Base-by-base conservation (phyloP, 2,797 vertebrate species). In the Todus mexicanus region DNA sequence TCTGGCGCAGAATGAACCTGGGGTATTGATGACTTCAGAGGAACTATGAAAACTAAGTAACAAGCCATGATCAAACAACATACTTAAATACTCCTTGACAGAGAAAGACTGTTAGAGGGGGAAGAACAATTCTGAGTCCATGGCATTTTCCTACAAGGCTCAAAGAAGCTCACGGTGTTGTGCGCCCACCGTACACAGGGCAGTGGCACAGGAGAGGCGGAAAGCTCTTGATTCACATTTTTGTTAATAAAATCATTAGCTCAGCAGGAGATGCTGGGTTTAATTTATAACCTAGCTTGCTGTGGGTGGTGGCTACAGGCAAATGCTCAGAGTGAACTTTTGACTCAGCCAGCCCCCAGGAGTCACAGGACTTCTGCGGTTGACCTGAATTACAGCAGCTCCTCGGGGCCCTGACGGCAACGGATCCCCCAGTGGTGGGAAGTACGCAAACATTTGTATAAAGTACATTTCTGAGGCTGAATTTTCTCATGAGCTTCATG, bases 1-100 rank as follows among this genome's bases (percentile, higher is more conserved):
- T 88, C 38, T 78, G 83, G 47, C 87, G 76, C 84, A 61, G 57
- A 93, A 94, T 6, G 50, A 91, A 87, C 60, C 66, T 15, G 66
- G 35, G 73, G 51, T 93, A 69, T 48, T 29, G 90, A 93, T 66
- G 75, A 17, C 83, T 93, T 91, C 83, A 93, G 93, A 96, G 85
- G 77, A 91, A 47, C 38, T 23, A 51, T 43, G 70, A 59, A 90
- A 89, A 78, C 47, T 63, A 82, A 90, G 61, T 20, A 95, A 79
- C 56, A 74, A 73, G 43, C 53, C 79, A 9, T 2, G 6, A 72
- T 74, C 90, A 83, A 45, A 71, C 77, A 79, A 63, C 66, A 50
- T 9, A n/a, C 75, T 87, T 86, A 71, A 74, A 90, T 18, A 56
- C 22, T 54, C 60, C 21, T 8, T 8, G 76, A 38, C 31, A 66